These are phyloP conservation scores for Orchesella cincta DNA, from an alignment of 1,140 invertebrate species.

Conservation along the genomic window DNA sequence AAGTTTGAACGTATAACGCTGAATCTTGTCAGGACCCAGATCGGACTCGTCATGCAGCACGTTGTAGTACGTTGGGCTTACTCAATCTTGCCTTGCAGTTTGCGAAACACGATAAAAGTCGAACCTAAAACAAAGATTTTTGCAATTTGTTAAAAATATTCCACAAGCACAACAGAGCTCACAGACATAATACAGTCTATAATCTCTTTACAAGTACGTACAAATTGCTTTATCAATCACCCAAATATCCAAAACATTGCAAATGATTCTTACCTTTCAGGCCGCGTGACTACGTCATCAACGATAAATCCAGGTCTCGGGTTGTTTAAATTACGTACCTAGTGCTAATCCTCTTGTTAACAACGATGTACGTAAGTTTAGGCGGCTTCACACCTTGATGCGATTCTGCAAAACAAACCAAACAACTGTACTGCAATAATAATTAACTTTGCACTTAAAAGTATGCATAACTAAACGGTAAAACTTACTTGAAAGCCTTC, in stretches of 20 bases:
- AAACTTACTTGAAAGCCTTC: not conserved
- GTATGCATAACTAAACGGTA: not conserved
- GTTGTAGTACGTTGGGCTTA: conserved; percentile 64
- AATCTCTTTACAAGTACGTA: not conserved
- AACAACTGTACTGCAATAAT: not conserved
- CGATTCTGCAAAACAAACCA: not conserved
- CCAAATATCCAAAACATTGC: not conserved
- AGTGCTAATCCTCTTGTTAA: conserved; percentile 89
- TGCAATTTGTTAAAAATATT: not conserved
- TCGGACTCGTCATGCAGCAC: conserved; percentile 59
- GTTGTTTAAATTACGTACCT: conserved; percentile 66
- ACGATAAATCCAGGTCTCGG: conserved; percentile 80
- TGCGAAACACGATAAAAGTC: conserved; percentile 65
- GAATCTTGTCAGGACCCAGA: conserved; percentile 59
- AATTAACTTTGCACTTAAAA: not conserved
- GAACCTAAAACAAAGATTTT: conserved; percentile 54
- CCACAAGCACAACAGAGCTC: not conserved
- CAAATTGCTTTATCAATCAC: not conserved
- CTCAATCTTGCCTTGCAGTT: conserved; percentile 62
- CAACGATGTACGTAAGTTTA: conserved; percentile 74
- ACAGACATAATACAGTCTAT: not conserved
- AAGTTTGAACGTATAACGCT: conserved; percentile 63
- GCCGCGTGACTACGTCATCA: conserved; percentile 72
- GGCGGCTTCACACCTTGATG: conserved; percentile 61
- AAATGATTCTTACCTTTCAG: conserved; percentile 66